Evolutionary conservation across 2,113 vertebrate species (phyloP), one percentile per base, ranked within the genome.

Genomic region (Pampusana beccarii): DNA sequence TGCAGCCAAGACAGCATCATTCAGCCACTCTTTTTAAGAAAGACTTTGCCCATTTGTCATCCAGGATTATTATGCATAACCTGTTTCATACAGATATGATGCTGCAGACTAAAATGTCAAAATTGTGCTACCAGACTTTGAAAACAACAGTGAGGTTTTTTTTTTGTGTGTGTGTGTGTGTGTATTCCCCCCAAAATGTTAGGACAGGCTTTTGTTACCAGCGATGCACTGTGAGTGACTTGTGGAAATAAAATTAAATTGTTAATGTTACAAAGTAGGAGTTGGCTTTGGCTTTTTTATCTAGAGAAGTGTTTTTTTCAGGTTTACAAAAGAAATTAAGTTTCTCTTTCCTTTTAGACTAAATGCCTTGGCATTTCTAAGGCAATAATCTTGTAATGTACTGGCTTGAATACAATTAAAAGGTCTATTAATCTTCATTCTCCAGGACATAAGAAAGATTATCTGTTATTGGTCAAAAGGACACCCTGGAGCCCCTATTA

Each of bases 1-100:
- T 62, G 19, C 9, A 86, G 53, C 46, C 44, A 82, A 86, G 74
- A 31, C n/a, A 89, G 44, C 82, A 83, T 70, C 31, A 82, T 26
- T 62, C 74, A 97, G 34, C 54, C 38, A 88, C 83, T 93, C 16
- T 87, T 97, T 95, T 80, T 57, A 92, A 78, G 61, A 97, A 92
- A 53, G 74, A 84, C 36, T 95, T 92, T 93, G 58, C 36, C 80
- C 71, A 86, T 96, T 57, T 95, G 69, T 69, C 95, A 75, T 13
- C 25, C 73, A 36, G 71, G 62, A 88, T 97, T 88, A 89, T 97
- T 96, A 95, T 92, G 66, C 69, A 72, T 74, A 96, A 94, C n/a
- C 42, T 90, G 25, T 57, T 93, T 88, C 93, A 44, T 46, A 62
- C 11, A 80, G 57, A 75, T 91, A 38, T 54, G 34, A 36, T 95